These are phyloP conservation scores for Siniperca undulata DNA, from an alignment of 2,797 vertebrate genomes.

Conservation along the genomic window DNA sequence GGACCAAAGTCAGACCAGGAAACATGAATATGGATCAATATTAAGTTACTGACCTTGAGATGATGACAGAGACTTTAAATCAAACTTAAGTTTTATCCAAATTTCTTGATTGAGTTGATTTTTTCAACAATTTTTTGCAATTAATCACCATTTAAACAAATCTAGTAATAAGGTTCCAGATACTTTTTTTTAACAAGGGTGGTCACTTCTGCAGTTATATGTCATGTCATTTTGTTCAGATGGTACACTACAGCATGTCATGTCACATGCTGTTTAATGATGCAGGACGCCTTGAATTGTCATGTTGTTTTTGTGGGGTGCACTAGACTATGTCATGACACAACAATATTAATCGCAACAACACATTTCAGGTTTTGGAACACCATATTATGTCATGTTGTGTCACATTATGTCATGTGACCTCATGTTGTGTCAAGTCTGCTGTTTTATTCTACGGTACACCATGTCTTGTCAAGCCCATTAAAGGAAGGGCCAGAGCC, in stretches of 20 bases:
- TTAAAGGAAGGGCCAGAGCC: no score
- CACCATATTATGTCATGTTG: no score
- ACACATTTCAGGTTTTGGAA: no score
- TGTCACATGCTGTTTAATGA: not conserved
- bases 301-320: not conserved
- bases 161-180: not conserved
- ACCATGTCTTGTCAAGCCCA: not conserved
- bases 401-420: no score
- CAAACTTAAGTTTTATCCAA: not conserved
- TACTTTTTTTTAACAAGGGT: not conserved
- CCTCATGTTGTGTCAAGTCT: no score
- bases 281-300: not conserved
- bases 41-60: constrained; percentile 66
- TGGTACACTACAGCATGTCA: not conserved
- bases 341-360: no score
- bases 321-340: not conserved
- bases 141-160: not conserved
- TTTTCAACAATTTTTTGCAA: not conserved
- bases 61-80: constrained; percentile 32
- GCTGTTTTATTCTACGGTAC: no score
- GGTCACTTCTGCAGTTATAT: not conserved
- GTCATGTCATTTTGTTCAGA: not conserved
- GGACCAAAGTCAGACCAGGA: constrained; percentile 25
- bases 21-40: constrained; percentile 57
- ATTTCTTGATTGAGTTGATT: not conserved